phyloP scores from a whole-genome alignment of 2,888 invertebrate genomes.

The Plagiodera versicolora region DNA sequence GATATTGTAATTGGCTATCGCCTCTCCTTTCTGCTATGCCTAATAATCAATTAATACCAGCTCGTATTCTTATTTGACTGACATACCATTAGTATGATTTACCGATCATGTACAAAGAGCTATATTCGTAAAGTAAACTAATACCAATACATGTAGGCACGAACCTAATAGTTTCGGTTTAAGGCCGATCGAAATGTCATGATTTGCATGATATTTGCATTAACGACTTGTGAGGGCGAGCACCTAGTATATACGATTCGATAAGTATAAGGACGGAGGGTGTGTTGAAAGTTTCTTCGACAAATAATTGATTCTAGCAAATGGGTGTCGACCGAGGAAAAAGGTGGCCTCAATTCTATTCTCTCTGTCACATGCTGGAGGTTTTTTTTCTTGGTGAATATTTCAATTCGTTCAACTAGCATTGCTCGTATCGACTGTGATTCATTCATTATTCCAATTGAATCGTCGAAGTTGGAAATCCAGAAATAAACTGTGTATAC shows the following conservation, averaged over 20 bases:
- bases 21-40: constrained; percentile 9
- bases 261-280: constrained; percentile 9
- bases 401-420: no score
- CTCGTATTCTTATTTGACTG: constrained; percentile 22
- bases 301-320: background rate
- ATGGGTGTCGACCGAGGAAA: background rate
- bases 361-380: no score
- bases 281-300: constrained; percentile 2
- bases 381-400: no score
- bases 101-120: constrained; percentile 27
- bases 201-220: constrained; percentile 33
- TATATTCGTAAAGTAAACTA: constrained; percentile 23
- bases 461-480: no score
- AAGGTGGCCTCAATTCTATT: no score
- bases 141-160: constrained; percentile 22
- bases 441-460: no score
- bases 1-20: constrained; percentile 13
- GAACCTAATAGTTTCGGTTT: constrained; percentile 27
- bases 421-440: no score
- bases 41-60: constrained; percentile 17
- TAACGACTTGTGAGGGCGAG: constrained; percentile 24
- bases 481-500: no score
- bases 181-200: constrained; percentile 30
- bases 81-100: constrained; percentile 30
- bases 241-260: constrained; percentile 2